Conservation (phyloP, 2,888 invertebrate species). For the Zhuqinia jingwanae region DNA sequence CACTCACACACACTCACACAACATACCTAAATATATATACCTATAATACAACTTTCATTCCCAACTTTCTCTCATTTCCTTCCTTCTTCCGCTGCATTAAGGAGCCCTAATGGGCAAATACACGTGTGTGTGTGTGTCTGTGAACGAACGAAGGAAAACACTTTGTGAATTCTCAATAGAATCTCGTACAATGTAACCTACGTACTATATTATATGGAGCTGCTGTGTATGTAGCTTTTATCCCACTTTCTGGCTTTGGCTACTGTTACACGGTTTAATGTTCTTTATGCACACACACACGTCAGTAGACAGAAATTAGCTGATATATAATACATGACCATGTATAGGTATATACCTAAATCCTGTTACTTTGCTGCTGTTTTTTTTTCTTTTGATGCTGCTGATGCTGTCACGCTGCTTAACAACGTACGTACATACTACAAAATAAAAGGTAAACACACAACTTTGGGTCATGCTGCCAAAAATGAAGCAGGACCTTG, state of each 20-base stretch:
- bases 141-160: neutral
- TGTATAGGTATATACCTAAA: neutral
- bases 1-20: too few species aligned
- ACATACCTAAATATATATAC: too few species aligned
- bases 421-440: neutral
- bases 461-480: constrained; percentile 6
- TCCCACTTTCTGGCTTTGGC: neutral
- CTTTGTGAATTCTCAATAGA: neutral
- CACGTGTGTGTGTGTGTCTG: too few species aligned
- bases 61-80: constrained; percentile 59
- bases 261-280: constrained; percentile 5
- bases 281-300: neutral
- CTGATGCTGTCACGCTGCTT: constrained; percentile 5
- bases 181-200: neutral
- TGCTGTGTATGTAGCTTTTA: constrained; percentile 13
- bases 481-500: neutral
- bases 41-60: too few species aligned
- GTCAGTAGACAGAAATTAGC: constrained; percentile 10
- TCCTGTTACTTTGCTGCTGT: neutral
- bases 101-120: constrained; percentile 53
- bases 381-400: neutral
- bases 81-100: constrained; percentile 58
- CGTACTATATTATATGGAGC: neutral
- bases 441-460: neutral
- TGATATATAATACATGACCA: neutral